These are phyloP conservation scores for Hyaena hyaena DNA, from an alignment of 2,113 vertebrate species.

Conservation along the genomic window DNA sequence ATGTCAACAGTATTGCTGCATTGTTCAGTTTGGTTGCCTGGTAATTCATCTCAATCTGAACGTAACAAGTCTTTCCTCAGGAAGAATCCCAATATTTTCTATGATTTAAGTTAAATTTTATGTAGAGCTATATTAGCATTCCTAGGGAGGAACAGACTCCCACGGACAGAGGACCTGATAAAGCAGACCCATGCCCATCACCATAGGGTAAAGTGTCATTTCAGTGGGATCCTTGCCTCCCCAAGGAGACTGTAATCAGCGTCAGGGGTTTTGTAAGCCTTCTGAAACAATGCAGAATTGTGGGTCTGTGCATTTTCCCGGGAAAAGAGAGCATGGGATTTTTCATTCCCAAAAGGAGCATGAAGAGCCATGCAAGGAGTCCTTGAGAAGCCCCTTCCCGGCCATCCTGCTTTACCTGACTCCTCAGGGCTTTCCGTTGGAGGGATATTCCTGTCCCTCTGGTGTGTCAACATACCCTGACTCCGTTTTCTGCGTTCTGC, in stretches of 20 bases:
- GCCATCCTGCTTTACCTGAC: conserved; percentile 14
- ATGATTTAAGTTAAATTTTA: background rate
- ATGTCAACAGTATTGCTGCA: background rate
- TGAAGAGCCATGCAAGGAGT: background rate
- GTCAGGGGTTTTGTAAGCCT: background rate
- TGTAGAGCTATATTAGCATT: background rate
- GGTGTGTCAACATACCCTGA: background rate
- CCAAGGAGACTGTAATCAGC: background rate
- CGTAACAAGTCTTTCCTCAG: background rate
- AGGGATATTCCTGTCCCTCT: background rate
- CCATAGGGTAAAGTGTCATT: background rate
- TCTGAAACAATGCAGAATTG: background rate
- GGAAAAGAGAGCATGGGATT: background rate
- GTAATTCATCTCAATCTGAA: background rate
- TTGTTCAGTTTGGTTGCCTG: background rate
- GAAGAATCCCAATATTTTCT: background rate
- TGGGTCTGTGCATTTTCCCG: background rate
- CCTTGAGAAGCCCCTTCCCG: background rate
- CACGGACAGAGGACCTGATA: background rate
- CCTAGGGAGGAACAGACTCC: background rate
- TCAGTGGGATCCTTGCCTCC: background rate
- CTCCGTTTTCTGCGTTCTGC: background rate
- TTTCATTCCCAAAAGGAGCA: background rate
- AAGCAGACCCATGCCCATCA: background rate
- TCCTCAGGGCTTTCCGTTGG: background rate